Evolutionary conservation across 2,113 vertebrate genomes (phyloP), one percentile per base, ranked within the genome.

Genomic region (Tetrao urogallus): DNA sequence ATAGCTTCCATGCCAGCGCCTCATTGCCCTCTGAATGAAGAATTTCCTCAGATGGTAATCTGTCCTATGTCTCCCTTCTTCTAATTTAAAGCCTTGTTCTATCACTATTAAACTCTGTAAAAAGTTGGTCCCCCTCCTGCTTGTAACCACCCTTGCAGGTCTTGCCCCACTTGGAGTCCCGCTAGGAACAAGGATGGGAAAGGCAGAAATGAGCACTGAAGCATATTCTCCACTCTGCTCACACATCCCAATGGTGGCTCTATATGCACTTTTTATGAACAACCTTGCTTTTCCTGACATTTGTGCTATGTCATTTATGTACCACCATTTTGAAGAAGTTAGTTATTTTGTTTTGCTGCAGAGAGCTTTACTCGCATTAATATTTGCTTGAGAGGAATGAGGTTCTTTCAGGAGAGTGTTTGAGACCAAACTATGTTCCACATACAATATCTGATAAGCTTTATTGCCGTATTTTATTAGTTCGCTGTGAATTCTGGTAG

Each of bases 391-490:
- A 94, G 74, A 73, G 73, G 30, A 16, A 90, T 52, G 34, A 2
- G 3, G 27, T 20, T 32, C 13, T 6, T 66, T 86, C 58, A 74
- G 60, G 40, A 84, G 56, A 85, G 72, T 8, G 3, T 83, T 82
- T 75, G 38, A 47, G 58, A 65, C 40, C 38, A 27, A 47, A 36
- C 75, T 79, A 16, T 84, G 60, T 15, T 86, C 38, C 4, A 1
- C 28, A 47, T 42, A 47, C 6, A 56, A 30, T 64, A 73, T 76
- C 36, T 80, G 81, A 89, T 89, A 87, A 64, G 77, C 77, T 87
- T 81, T 91, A 89, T 92, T 96, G 88, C 72, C 28, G 25, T 85
- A 38, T 95, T 89, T 90, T 65, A 69, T 89, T 94, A 89, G 18
- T 86, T 90, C 67, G 19, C 88, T 61, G n/a, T 84, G 19, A 89